Evolutionary conservation across 2,888 invertebrate genomes (phyloP), one percentile per base, ranked within the genome.

Genomic region (Dinocampus coccinellae): DNA sequence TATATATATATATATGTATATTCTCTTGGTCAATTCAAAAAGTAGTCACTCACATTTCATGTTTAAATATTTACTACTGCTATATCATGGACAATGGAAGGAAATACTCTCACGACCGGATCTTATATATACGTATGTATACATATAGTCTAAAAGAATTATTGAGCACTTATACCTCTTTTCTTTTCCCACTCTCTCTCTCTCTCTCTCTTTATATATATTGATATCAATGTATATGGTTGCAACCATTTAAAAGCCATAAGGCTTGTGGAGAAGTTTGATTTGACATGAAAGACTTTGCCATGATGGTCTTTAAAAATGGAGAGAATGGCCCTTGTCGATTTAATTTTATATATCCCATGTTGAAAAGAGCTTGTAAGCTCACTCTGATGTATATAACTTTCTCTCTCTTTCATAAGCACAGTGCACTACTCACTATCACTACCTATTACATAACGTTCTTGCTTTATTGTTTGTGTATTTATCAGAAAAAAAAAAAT

Each of bases 401-500:
- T 42, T n/a, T 42, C 42, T 16, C 42, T 1, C 13, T 36, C 36
- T 36, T 2, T 36, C 16, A n/a, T n/a, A n/a, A n/a, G n/a, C n/a
- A n/a, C n/a, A n/a, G n/a, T n/a, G n/a, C n/a, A n/a, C n/a, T n/a
- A n/a, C n/a, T n/a, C n/a, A n/a, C n/a, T n/a, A n/a, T n/a, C n/a
- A n/a, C n/a, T n/a, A n/a, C 4, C 13, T 42, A 42, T 16, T 42
- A 42, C n/a, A n/a, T 42, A n/a, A n/a, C 42, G 16, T 47, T n/a
- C 47, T n/a, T 7, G n/a, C n/a, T 47, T 16, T n/a, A 71, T 33
- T 67, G 73, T 71, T 73, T 71, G 71, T 36, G 60, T 63, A 66
- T 64, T 72, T 29, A 65, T 29, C 26, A 7, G 57, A 47, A 22
- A 60, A 47, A 29, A 29, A 47, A 16, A 36, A 47, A 34, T 20